Evolutionary conservation across 2,888 invertebrate genomes (phyloP), one percentile per base, ranked within the genome.

Genomic region (Erebia epiphron): DNA sequence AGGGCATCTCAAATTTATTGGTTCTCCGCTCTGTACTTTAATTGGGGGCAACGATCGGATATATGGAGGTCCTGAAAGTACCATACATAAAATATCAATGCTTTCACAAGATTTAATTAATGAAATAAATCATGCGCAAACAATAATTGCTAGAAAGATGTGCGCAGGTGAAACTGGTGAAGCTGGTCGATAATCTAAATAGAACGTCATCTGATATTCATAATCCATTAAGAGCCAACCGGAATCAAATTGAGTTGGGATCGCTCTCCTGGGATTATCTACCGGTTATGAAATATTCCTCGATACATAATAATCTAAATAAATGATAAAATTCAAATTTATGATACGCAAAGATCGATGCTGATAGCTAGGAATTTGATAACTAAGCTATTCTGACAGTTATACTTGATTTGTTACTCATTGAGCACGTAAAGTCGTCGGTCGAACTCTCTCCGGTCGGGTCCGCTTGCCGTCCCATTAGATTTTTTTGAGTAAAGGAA

Each of bases 21-120:
- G 95, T 78, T 96, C 95, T 26, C 96, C 96, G 72, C 97, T 97
- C 75, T 98, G 96, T 0, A 97, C 96, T 80, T 97, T 96, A 67
- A 96, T 92, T 56, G 96, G 95, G 26, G 96, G 96, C 75, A 96
- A 93, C 49, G 95, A 94, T 81, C 96, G 94, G 71, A 96, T 96
- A 85, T 96, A 96, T 11, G 96, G 96, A n/a, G 96, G 95, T 66
- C 96, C 96, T 96, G 84, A 21, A 81, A 85, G n/a, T 41, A 14
- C 11, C 11, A 41, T 14, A 49, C 46, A 16, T 43, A 18, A 43
- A 58, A 26, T 14, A n/a, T 14, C 8, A 35, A 11, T 14, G 7
- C 57, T 58, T 58, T 58, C 21, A 35, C 8, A 35, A 35, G n/a
- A 35, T 35, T 54, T 16, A 52, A n/a, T n/a, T 50, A 52, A n/a